These are phyloP conservation scores for Rattus norvegicus DNA, from an alignment of 2,113 vertebrate species.

Conservation along the genomic window DNA sequence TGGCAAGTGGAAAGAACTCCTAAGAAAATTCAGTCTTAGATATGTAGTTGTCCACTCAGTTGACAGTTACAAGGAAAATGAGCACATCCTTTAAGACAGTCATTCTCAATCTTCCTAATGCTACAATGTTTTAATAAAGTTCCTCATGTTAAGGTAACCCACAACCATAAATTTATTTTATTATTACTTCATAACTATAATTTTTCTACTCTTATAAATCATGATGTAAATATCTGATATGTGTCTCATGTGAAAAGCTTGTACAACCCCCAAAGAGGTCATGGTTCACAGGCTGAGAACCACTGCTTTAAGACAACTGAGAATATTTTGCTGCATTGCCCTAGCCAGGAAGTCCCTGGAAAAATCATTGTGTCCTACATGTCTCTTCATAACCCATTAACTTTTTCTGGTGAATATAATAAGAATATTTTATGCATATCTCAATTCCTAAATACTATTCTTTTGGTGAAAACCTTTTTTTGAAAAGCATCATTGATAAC, in stretches of 20 bases:
- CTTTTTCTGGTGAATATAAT: not conserved
- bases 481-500: not conserved
- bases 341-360: not conserved
- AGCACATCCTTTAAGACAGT: not conserved
- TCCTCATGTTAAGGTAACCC: not conserved
- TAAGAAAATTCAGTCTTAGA: not conserved
- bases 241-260: not conserved
- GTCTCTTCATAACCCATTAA: not conserved
- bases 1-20: no score
- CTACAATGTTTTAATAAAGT: not conserved
- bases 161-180: not conserved
- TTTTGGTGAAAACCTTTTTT: not conserved
- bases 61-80: not conserved
- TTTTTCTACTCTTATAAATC: not conserved
- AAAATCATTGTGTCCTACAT: not conserved
- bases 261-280: not conserved
- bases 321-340: not conserved
- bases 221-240: not conserved
- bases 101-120: not conserved
- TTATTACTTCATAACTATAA: not conserved
- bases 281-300: not conserved
- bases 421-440: not conserved
- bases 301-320: not conserved
- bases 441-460: not conserved
- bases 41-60: not conserved